phyloP scores from a whole-genome alignment of 2,888 invertebrate species.

The Scrobipalpa atriplicella region DNA sequence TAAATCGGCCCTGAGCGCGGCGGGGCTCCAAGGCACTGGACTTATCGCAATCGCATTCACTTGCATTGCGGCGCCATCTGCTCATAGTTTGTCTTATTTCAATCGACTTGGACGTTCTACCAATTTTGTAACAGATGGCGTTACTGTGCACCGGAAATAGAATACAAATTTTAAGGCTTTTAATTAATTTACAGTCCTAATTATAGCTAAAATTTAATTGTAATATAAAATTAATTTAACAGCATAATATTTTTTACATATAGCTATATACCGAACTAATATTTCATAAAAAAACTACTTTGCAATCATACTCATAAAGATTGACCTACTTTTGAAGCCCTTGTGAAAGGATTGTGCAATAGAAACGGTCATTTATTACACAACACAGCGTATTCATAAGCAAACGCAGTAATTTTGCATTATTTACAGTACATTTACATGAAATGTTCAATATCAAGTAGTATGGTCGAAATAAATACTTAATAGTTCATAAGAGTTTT shows the following conservation, averaged over 20 bases:
- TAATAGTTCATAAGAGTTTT: slow-evolving; percentile 28
- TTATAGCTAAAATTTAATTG: background rate
- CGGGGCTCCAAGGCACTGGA: no score
- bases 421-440: slow-evolving; percentile 49
- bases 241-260: no score
- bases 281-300: slow-evolving; percentile 35
- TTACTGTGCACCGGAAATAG: slow-evolving; percentile 12
- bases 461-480: slow-evolving; percentile 42
- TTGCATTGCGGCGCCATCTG: background rate
- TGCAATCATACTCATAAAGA: slow-evolving; percentile 72
- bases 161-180: background rate
- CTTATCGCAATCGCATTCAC: background rate
- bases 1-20: no score
- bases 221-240: background rate
- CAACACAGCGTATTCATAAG: slow-evolving; percentile 78
- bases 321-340: slow-evolving; percentile 82
- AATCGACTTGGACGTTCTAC: background rate
- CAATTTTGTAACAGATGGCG: slow-evolving; percentile 7
- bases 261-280: no score
- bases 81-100: background rate
- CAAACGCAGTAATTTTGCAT: slow-evolving; percentile 74
- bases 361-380: slow-evolving; percentile 82
- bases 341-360: slow-evolving; percentile 84
- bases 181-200: background rate
- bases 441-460: slow-evolving; percentile 3